These are phyloP conservation scores for Astur gentilis DNA, from an alignment of 2,113 vertebrate species.

Conservation along the genomic window DNA sequence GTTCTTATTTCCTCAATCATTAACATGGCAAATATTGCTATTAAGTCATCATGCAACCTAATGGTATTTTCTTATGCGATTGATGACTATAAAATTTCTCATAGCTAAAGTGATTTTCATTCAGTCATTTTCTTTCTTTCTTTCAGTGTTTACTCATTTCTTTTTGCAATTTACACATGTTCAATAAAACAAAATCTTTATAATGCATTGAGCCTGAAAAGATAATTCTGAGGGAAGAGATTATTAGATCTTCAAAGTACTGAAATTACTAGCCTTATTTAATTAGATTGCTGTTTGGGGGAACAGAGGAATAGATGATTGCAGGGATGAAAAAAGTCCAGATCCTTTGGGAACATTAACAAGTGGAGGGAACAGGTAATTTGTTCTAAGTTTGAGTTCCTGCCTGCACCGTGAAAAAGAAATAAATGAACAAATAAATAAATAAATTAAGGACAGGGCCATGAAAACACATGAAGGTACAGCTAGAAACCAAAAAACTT, in stretches of 20 bases:
- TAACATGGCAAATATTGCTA: background rate
- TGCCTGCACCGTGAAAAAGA: background rate
- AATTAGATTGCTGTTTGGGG: constrained; percentile 33
- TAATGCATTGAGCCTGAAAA: constrained; percentile 12
- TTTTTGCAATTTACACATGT: constrained; percentile 25
- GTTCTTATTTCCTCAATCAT: background rate
- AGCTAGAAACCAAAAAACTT: constrained; percentile 18
- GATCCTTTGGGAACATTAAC: background rate
- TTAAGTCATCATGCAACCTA: background rate
- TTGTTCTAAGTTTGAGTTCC: constrained; percentile 19
- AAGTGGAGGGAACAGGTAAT: background rate
- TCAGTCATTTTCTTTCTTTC: constrained; percentile 14
- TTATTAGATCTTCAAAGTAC: constrained; percentile 25
- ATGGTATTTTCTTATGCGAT: background rate
- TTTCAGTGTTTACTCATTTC: constrained; percentile 16
- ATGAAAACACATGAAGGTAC: background rate
- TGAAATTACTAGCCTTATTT: constrained; percentile 26
- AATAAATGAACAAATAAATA: background rate
- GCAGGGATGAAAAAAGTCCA: background rate
- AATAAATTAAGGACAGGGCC: background rate
- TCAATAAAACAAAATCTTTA: constrained; percentile 31
- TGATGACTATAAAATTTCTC: background rate
- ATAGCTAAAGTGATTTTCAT: background rate
- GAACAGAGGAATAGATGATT: background rate
- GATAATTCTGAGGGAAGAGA: background rate